These are phyloP conservation scores for Phengaris arion DNA, from an alignment of 2,888 invertebrate species.

Conservation along the genomic window DNA sequence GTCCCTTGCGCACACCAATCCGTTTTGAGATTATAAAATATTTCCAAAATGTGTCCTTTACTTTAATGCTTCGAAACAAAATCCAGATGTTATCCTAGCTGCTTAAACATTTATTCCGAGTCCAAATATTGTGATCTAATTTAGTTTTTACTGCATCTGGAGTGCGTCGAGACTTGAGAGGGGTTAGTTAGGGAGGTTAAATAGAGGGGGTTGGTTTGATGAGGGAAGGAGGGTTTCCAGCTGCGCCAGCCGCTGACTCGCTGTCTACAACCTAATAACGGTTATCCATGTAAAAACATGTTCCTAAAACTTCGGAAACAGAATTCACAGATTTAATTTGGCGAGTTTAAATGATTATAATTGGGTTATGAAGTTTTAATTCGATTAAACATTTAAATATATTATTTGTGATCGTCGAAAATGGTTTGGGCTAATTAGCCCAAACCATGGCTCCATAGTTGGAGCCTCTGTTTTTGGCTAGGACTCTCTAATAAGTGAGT, in stretches of 20 bases:
- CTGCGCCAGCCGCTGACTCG: background rate
- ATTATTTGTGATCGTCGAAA: background rate
- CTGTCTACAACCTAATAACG: conserved; percentile 11
- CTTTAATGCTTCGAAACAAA: background rate
- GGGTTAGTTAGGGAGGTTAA: background rate
- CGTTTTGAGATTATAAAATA: background rate
- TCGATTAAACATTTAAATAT: conserved; percentile 7
- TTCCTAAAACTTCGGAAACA: background rate
- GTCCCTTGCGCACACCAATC: background rate
- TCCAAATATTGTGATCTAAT: conserved; percentile 20
- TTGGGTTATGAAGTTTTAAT: conserved; percentile 24
- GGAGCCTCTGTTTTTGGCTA: background rate
- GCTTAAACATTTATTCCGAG: background rate
- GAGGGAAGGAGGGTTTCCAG: background rate
- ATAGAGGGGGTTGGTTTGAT: background rate
- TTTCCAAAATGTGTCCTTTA: background rate
- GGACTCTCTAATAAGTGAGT: background rate
- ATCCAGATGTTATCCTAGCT: background rate
- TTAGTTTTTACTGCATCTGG: conserved; percentile 20
- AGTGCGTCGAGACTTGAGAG: background rate
- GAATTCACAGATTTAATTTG: conserved; percentile 22
- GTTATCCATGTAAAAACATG: conserved; percentile 19
- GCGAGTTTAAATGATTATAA: conserved; percentile 21
- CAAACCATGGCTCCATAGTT: too few relatives aligned
- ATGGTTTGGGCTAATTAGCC: background rate